Base-by-base conservation (phyloP, 2,888 invertebrate genomes). In the Nysson spinosus region DNA sequence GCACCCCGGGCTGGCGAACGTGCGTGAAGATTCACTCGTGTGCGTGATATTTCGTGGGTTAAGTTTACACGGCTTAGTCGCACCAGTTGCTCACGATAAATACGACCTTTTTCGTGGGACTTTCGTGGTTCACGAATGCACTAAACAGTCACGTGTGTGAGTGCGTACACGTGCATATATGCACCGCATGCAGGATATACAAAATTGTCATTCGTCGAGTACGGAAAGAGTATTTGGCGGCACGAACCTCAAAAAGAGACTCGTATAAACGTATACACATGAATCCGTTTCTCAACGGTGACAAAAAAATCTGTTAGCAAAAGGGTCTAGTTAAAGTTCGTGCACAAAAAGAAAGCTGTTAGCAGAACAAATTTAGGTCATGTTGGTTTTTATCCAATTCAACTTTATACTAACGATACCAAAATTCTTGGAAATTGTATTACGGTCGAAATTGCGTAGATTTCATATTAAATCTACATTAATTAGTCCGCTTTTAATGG, bases 81-180 rank as follows among this genome's bases (percentile, higher is more conserved):
- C 28, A 50, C 61, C 74, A 77, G 77, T 76, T 76, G 77, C 61
- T 40, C 46, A 47, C 49, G 57, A 76, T 77, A 76, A 76, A 76
- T 76, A 77, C 50, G 47, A 44, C 39, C 37, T 43, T 64, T 71
- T 64, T 66, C 56, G 50, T n/a, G 56, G 30, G 3, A 14, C 30
- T 4, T 3, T 5, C 22, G n/a, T 7, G 22, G n/a, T 7, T 12
- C 40, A 6, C 20, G 12, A 9, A 14, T 9, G 35, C 9, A 16
- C 14, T 9, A 9, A 16, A 9, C n/a, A 24, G n/a, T 6, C 11
- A 11, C 24, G 40, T 9, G 7, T 14, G 34, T 46, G 51, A 50
- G 65, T 50, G 66, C 32, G 32, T 28, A 14, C 11, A 24, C 12
- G 5, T 14, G 9, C 14, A 4, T 34, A 6, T 16, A 16, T 4